A percentile compares a stretch with the other conserved stretches of the same genome.
phyloP scores from a whole-genome alignment of 2,888 invertebrate genomes.

The Empis livida region DNA sequence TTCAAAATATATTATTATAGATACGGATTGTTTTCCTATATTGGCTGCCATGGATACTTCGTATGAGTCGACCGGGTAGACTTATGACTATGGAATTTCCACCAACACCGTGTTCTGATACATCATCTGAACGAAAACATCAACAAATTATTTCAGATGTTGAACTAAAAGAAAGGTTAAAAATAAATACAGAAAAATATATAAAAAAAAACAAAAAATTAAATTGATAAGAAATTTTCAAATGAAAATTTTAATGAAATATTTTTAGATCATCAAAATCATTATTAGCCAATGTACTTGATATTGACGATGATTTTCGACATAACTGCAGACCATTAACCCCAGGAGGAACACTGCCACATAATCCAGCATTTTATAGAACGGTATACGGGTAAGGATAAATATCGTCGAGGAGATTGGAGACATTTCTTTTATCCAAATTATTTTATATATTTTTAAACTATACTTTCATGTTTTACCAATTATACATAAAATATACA shows the following conservation, averaged over 20 bases:
- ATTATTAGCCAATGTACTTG: constrained; percentile 89
- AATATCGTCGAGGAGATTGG: background rate
- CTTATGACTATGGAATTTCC: constrained; percentile 38
- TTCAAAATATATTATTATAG: constrained; percentile 37
- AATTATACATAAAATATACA: too few relatives aligned
- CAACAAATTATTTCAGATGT: constrained; percentile 64
- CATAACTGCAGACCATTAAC: constrained; percentile 63
- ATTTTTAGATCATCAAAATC: constrained; percentile 70
- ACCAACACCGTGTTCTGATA: constrained; percentile 41
- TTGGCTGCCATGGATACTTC: constrained; percentile 93
- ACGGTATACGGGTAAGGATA: constrained; percentile 57
- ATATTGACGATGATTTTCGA: constrained; percentile 93
- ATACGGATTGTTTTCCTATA: constrained; percentile 84
- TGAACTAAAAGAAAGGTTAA: constrained; percentile 65
- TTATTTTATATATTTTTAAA: too few relatives aligned
- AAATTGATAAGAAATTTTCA: too few relatives aligned
- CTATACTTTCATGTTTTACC: too few relatives aligned
- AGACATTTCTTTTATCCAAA: too few relatives aligned
- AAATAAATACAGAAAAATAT: too few relatives aligned
- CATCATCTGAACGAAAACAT: constrained; percentile 52
- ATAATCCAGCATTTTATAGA: constrained; percentile 53
- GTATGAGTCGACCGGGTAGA: constrained; percentile 72
- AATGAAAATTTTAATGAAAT: background rate
- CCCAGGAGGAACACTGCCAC: constrained; percentile 43
- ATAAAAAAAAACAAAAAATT: too few relatives aligned